phyloP scores from a whole-genome alignment of 2,113 vertebrate species.

The Vulpes ferrilata region DNA sequence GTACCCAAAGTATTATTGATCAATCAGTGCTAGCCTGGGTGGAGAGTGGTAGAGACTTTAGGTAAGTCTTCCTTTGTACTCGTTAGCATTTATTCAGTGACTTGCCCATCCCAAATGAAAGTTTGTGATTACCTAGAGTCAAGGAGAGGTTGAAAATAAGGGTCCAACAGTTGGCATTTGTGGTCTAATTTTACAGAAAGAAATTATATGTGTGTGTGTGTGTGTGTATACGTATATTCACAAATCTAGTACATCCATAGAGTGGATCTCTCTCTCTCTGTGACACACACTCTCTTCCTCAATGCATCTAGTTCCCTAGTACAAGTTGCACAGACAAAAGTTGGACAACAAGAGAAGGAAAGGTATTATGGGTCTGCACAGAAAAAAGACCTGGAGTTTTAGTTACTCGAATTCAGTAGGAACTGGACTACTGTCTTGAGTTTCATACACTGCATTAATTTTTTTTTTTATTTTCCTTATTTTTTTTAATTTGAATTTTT shows the following conservation, averaged over 20 bases:
- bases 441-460: not conserved
- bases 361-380: fast-evolving
- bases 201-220: not conserved
- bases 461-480: not conserved
- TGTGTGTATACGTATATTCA: not conserved
- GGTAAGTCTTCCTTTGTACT: not conserved
- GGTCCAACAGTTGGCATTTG: not conserved
- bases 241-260: not conserved
- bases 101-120: not conserved
- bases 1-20: not conserved
- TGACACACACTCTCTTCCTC: not conserved
- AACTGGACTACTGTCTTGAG: not conserved
- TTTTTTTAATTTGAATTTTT: not conserved
- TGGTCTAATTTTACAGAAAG: not conserved
- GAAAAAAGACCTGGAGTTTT: not conserved
- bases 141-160: not conserved
- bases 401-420: not conserved
- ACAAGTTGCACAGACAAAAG: not conserved
- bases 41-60: not conserved
- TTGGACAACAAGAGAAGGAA: not conserved
- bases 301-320: not conserved
- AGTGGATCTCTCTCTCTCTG: not conserved
- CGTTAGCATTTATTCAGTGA: not conserved
- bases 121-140: not conserved
- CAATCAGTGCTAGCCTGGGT: not conserved